These are phyloP conservation scores for Brotula barbata DNA, from an alignment of 2,797 vertebrate genomes.

Conservation along the genomic window DNA sequence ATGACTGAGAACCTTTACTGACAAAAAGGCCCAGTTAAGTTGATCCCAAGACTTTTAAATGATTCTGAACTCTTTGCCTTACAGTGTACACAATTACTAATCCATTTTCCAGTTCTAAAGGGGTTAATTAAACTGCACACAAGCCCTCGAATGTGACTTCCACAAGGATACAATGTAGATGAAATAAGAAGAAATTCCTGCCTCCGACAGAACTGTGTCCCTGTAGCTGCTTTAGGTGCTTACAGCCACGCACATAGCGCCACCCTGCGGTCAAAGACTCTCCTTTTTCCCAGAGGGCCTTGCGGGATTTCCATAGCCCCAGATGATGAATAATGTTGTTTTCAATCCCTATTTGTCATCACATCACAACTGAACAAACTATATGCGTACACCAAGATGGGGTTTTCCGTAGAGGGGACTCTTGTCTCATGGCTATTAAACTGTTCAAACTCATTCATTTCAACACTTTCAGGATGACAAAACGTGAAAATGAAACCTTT, in stretches of 20 bases:
- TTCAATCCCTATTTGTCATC: neutral
- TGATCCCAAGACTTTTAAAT: too few species aligned
- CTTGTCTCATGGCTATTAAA: too few species aligned
- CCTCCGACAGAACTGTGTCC: neutral
- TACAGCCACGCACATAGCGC: slow-evolving; percentile 44
- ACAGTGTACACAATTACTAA: neutral
- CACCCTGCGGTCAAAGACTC: slow-evolving; percentile 44
- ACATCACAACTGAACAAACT: neutral
- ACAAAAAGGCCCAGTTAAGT: too few species aligned
- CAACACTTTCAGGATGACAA: too few species aligned
- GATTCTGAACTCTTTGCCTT: neutral
- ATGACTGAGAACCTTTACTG: too few species aligned
- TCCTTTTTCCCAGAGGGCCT: neutral
- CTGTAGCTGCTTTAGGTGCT: neutral
- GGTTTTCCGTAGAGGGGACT: too few species aligned
- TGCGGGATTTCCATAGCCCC: neutral
- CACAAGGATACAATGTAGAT: too few species aligned
- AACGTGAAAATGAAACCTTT: too few species aligned
- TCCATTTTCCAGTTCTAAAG: too few species aligned
- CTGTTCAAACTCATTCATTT: too few species aligned
- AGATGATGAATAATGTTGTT: neutral
- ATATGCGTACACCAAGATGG: neutral
- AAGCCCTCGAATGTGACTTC: too few species aligned
- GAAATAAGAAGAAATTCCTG: neutral
- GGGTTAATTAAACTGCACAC: too few species aligned